A percentile compares a stretch with the other conserved stretches of the same genome.
Conservation (phyloP, 1,140 invertebrate genomes). For the Lepidurus couesii region DNA sequence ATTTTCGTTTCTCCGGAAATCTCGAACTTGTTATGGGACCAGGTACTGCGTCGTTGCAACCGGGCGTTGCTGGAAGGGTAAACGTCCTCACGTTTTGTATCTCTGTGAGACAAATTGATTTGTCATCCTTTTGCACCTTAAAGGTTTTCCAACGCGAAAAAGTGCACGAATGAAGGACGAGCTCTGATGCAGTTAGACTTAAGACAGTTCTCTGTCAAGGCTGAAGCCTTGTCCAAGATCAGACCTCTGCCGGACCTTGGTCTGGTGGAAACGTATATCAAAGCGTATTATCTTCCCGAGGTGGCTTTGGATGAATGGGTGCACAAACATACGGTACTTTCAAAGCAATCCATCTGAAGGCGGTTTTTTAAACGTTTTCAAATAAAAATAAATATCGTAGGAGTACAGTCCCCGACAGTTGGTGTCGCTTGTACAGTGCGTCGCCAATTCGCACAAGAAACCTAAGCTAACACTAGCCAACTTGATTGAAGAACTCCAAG, state of each 20-base stretch:
- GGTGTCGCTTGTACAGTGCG: conserved; percentile 71
- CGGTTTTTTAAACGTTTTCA: not conserved
- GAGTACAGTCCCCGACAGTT: conserved; percentile 88
- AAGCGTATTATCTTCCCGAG: conserved; percentile 91
- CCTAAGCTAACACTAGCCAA: conserved; percentile 66
- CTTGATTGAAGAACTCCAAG: conserved; percentile 60
- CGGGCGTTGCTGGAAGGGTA: conserved; percentile 88
- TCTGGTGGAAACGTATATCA: conserved; percentile 86
- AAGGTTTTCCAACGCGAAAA: conserved; percentile 80
- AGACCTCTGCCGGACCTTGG: conserved; percentile 81
- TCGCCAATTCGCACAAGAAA: conserved; percentile 82
- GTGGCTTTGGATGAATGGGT: conserved; percentile 83
- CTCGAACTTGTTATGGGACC: conserved; percentile 72
- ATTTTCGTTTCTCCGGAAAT: conserved; percentile 66
- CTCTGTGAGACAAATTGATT: conserved; percentile 24
- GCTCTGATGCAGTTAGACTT: conserved; percentile 98
- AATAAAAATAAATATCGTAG: conserved; percentile 41
- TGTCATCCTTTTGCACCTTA: conserved; percentile 21
- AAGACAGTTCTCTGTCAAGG: conserved; percentile 84
- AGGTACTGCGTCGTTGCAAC: conserved; percentile 73
- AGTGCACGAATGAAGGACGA: conserved; percentile 91
- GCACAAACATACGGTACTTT: conserved; percentile 63
- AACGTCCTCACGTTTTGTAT: conserved; percentile 37
- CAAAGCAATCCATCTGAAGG: conserved; percentile 28
- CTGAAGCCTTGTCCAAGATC: conserved; percentile 75